Evolutionary conservation across 1,140 invertebrate genomes (phyloP), one percentile per base, ranked within the genome.

Genomic region (Anastrepha ludens): DNA sequence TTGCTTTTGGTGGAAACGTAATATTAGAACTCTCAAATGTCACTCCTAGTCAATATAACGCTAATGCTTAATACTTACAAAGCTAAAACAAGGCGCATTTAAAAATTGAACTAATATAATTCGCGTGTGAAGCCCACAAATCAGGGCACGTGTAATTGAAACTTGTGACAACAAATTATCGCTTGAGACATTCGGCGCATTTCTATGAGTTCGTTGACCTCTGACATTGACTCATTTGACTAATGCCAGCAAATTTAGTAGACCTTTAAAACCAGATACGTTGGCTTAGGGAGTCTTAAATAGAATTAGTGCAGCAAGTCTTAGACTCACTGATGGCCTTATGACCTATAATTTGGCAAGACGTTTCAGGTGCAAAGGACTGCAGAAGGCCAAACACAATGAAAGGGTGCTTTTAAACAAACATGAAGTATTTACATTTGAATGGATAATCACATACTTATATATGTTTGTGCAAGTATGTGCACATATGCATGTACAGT

Each of bases 371-470:
- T 29, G 13, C 17, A 50, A 58, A 39, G 3, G 29, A 29, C 65
- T 7, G 6, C 50, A n/a, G 9, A 50, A 55, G n/a, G 7, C 4
- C 74, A 20, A 44, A 55, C 17, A 81, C n/a, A 55, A 4, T 55
- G 17, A 29, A 20, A 13, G 50, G n/a, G 7, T 29, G 4, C 17
- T 2, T 9, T 50, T 50, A 50, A 58, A n/a, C 47, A 20, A 50
- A 55, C 11, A 81, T 55, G 29, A 81, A 11, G n/a, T 81, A 81
- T 81, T 81, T 81, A n/a, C 74, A 81, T 81, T 20, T 58, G 74
- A 81, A 11, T 55, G 47, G n/a, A 58, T 55, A 29, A 81, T 3
- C 2, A 29, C 7, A 81, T 7, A 50, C 2, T 7, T 20, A 55
- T 8, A 13, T 55, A 81, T 55, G 60, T 62, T 8, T 62, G 1